Conservation (phyloP, 2,888 invertebrate genomes). For the Camptogramma bilineatum region DNA sequence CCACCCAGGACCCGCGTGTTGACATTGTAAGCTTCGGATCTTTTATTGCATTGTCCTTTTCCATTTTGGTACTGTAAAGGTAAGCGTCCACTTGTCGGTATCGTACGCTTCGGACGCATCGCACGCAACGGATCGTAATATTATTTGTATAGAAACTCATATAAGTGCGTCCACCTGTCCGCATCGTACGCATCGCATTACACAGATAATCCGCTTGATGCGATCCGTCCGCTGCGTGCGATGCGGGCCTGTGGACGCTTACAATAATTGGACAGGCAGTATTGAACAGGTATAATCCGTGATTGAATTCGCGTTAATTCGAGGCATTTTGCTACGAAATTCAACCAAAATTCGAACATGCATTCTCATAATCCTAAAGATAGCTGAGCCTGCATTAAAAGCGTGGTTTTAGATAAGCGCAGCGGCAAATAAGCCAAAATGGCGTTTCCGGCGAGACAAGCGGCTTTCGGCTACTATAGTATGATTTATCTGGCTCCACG, state of each 20-base stretch:
- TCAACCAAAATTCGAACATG: neutral
- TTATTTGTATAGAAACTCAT: too few species aligned
- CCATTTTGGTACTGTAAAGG: neutral
- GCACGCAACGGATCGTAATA: too few species aligned
- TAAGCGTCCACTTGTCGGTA: too few species aligned
- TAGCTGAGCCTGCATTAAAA: conserved; percentile 3
- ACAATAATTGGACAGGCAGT: neutral
- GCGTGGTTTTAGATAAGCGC: conserved; percentile 7
- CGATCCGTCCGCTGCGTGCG: too few species aligned
- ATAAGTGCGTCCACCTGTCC: too few species aligned
- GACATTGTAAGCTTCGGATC: too few species aligned
- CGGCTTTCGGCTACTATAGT: neutral
- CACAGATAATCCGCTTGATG: too few species aligned
- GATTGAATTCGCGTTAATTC: neutral
- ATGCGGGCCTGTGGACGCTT: too few species aligned
- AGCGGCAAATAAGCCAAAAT: conserved; percentile 13
- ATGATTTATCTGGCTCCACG: neutral
- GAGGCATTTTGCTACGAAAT: neutral
- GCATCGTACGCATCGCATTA: too few species aligned
- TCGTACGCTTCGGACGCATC: too few species aligned
- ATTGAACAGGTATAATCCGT: neutral
- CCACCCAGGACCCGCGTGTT: too few species aligned
- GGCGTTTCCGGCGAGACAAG: neutral
- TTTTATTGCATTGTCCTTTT: neutral
- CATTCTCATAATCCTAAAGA: conserved; percentile 4